These are phyloP conservation scores for Hucho hucho DNA, from an alignment of 2,113 vertebrate species.

Conservation along the genomic window DNA sequence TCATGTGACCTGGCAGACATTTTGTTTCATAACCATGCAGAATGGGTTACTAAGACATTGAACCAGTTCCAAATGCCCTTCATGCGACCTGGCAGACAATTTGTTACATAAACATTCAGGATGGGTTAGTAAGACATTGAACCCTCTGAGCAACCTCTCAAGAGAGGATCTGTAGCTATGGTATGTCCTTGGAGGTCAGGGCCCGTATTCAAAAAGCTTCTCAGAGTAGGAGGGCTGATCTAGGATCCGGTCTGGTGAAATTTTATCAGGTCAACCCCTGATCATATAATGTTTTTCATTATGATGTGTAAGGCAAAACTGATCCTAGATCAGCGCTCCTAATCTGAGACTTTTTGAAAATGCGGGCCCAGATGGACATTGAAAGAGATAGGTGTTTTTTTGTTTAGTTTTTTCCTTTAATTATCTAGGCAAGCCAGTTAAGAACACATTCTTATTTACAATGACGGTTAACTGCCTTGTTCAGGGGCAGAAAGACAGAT, in stretches of 20 bases:
- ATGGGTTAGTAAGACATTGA: conserved; percentile 43
- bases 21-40: conserved; percentile 62
- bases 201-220: conserved; percentile 1
- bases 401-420: too few relatives aligned
- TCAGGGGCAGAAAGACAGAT: too few relatives aligned
- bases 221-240: not conserved
- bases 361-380: not conserved
- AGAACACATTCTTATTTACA: too few relatives aligned
- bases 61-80: conserved; percentile 6
- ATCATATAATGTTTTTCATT: too few relatives aligned
- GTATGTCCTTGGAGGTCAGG: not conserved
- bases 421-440: too few relatives aligned
- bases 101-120: conserved; percentile 57
- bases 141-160: conserved; percentile 24
- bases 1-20: conserved; percentile 47
- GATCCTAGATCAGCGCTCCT: too few relatives aligned
- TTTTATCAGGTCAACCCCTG: too few relatives aligned
- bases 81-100: conserved; percentile 49
- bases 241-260: conserved; percentile 6
- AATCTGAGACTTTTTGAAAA: not conserved
- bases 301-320: too few relatives aligned
- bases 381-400: too few relatives aligned
- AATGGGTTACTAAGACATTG: conserved; percentile 42
- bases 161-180: conserved; percentile 5
- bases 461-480: too few relatives aligned